These are phyloP conservation scores for Epizoanthus ramosus DNA, from an alignment of 92 coral and sea anemone species.

Conservation along the genomic window DNA sequence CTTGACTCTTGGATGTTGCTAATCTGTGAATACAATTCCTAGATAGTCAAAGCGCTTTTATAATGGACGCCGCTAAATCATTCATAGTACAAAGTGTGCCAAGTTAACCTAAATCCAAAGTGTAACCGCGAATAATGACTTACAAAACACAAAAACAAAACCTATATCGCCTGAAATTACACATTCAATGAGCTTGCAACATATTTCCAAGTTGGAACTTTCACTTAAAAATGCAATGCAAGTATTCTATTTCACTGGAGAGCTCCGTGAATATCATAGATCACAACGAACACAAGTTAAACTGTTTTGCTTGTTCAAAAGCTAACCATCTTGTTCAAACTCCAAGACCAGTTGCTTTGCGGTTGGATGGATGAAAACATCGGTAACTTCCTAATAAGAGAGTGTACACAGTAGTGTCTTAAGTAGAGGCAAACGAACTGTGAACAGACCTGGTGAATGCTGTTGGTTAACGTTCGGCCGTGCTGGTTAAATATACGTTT, in stretches of 20 bases:
- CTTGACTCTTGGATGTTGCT: not conserved
- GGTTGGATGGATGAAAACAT: not conserved
- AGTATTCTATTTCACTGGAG: not conserved
- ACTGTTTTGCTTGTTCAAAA: not conserved
- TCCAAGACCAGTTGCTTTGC: not conserved
- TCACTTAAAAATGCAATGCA: not conserved
- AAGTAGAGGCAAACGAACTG: too few relatives aligned
- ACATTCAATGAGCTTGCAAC: not conserved
- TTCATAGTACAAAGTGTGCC: not conserved
- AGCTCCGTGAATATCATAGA: not conserved
- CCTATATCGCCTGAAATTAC: not conserved
- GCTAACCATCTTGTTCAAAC: not conserved
- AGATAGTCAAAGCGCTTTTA: not conserved
- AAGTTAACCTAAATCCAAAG: not conserved
- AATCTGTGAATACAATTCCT: not conserved
- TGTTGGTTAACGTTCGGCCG: too few relatives aligned
- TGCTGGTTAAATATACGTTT: too few relatives aligned
- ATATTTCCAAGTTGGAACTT: not conserved
- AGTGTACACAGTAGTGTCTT: too few relatives aligned
- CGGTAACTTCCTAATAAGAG: not conserved
- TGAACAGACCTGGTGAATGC: too few relatives aligned
- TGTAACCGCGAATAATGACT: not conserved
- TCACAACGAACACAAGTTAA: not conserved
- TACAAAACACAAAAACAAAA: conserved; percentile 14
- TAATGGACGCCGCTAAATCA: conserved; percentile 4